These are phyloP conservation scores for Brotogeris chrysoptera DNA, from an alignment of 2,797 vertebrate species.

Conservation along the genomic window DNA sequence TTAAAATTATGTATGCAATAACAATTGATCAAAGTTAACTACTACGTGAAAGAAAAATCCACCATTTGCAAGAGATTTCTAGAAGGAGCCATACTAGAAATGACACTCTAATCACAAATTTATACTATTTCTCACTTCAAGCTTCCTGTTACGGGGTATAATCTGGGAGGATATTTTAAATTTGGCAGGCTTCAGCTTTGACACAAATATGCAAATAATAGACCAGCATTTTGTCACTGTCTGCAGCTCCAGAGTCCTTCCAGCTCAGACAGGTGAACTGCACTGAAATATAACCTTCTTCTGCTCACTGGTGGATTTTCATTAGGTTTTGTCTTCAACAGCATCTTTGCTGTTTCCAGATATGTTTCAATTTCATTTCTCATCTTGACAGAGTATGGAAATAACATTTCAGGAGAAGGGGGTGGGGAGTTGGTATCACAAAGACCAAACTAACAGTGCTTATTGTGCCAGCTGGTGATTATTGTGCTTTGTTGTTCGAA, in stretches of 20 bases:
- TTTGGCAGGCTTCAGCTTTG: background rate
- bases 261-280: background rate
- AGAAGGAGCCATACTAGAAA: background rate
- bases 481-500: background rate
- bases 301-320: slow-evolving; percentile 44
- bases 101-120: background rate
- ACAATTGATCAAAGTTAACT: background rate
- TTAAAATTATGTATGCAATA: background rate
- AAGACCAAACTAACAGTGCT: background rate
- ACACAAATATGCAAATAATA: slow-evolving; percentile 22
- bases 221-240: slow-evolving; percentile 7
- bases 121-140: background rate
- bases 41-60: background rate
- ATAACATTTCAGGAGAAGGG: background rate
- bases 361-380: slow-evolving; percentile 51
- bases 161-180: background rate
- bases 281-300: slow-evolving; percentile 18
- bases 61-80: background rate
- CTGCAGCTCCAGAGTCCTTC: background rate
- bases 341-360: slow-evolving; percentile 25
- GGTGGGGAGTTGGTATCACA: background rate
- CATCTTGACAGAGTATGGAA: background rate
- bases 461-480: background rate
- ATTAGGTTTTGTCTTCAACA: slow-evolving; percentile 29
- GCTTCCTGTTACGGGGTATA: background rate